Conservation (phyloP, 1,140 invertebrate species). For the Chymomyza costata region DNA sequence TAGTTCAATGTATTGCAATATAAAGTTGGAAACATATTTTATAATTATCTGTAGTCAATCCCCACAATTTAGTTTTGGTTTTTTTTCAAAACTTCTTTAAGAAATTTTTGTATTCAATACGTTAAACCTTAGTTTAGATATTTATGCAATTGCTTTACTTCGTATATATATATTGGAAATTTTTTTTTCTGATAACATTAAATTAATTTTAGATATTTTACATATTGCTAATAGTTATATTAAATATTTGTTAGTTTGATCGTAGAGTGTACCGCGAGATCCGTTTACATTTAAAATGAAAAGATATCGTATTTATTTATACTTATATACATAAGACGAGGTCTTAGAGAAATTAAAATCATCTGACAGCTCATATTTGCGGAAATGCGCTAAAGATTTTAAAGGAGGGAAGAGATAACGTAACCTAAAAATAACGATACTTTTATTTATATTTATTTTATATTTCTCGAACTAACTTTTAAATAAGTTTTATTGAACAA, state of each 20-base stretch:
- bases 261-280: slow-evolving; percentile 53
- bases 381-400: no score
- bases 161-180: slow-evolving; percentile 22
- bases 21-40: slow-evolving; percentile 32
- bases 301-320: no score
- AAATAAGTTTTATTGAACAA: no score
- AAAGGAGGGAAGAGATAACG: no score
- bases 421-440: no score
- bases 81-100: slow-evolving; percentile 37
- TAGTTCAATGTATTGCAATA: slow-evolving; percentile 20
- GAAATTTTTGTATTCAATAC: slow-evolving; percentile 54
- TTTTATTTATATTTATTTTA: no score
- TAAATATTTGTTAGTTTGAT: slow-evolving; percentile 31
- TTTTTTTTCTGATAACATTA: slow-evolving; percentile 35
- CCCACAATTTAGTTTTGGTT: slow-evolving; percentile 14
- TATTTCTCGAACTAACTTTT: no score
- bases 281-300: no score
- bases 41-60: no score
- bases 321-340: slow-evolving; percentile 12
- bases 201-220: no score
- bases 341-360: slow-evolving; percentile 9
- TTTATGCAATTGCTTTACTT: no score
- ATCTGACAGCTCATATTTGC: no score
- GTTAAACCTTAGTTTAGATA: slow-evolving; percentile 30
- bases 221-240: neutral